Percentiles rank a stretch among this genome's conserved stretches.
phyloP scores from a whole-genome alignment of 2,888 invertebrate species.

The Callinectes sapidus region DNA sequence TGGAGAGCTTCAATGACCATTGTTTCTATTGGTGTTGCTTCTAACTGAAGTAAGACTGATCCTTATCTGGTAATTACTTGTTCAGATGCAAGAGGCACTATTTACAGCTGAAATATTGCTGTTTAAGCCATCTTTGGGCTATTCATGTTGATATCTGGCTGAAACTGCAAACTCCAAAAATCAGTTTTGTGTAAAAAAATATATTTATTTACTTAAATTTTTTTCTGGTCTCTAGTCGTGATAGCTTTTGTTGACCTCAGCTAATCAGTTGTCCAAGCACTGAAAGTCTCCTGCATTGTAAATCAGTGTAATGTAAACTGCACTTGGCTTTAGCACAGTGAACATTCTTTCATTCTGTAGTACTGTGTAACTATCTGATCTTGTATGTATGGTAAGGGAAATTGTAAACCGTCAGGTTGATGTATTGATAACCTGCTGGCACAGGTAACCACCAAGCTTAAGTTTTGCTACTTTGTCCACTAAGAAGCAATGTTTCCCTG shows the following conservation, averaged over 20 bases:
- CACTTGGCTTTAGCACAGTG: background rate
- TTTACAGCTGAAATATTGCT: too few relatives aligned
- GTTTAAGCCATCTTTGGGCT: too few relatives aligned
- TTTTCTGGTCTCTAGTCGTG: too few relatives aligned
- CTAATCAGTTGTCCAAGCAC: background rate
- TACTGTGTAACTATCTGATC: background rate
- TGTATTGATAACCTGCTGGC: background rate
- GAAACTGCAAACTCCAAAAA: too few relatives aligned
- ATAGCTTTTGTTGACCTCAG: background rate
- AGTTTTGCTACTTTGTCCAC: background rate
- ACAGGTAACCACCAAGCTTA: background rate
- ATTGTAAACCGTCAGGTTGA: background rate
- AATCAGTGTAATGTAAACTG: background rate
- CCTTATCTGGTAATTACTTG: too few relatives aligned
- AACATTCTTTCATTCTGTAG: background rate
- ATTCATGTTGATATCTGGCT: too few relatives aligned
- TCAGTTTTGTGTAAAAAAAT: too few relatives aligned
- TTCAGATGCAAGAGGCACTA: too few relatives aligned
- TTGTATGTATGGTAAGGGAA: background rate
- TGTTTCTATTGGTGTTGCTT: too few relatives aligned
- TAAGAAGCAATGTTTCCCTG: background rate
- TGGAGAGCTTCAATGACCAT: too few relatives aligned
- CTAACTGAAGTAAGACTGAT: too few relatives aligned
- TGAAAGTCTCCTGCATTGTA: background rate
- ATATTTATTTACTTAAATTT: too few relatives aligned